Conservation (phyloP, 1,140 invertebrate genomes). For the Pseudoatta argentina region DNA sequence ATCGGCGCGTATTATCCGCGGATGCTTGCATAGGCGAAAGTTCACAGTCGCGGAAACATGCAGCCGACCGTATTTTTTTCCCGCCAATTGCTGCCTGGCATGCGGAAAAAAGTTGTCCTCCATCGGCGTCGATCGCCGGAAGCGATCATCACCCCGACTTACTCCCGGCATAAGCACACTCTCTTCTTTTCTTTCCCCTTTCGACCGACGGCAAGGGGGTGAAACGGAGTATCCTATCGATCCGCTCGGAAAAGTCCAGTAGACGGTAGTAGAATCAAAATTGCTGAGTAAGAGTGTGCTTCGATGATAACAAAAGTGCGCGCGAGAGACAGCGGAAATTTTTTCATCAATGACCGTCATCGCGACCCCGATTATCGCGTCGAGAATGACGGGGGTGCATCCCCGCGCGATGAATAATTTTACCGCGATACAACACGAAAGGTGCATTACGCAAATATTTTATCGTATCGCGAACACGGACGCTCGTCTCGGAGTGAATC, state of each 20-base stretch:
- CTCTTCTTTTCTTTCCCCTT: constrained; percentile 15
- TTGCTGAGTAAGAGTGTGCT: constrained; percentile 23
- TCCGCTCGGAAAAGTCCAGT: constrained; percentile 14
- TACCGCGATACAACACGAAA: constrained; percentile 5
- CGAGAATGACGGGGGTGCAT: not conserved
- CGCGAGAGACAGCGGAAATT: not conserved
- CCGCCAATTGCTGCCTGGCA: constrained; percentile 37
- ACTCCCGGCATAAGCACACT: not conserved
- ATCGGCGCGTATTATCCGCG: constrained; percentile 27
- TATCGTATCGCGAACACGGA: not conserved
- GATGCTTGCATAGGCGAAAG: constrained; percentile 44
- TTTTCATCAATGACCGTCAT: constrained; percentile 59
- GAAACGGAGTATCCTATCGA: constrained; percentile 34
- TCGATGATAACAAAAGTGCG: constrained; percentile 27
- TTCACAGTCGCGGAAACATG: constrained; percentile 44
- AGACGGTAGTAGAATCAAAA: constrained; percentile 25
- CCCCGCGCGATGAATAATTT: constrained; percentile 17
- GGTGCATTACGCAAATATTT: constrained; percentile 19
- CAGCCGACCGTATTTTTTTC: constrained; percentile 14
- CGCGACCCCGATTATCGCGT: not conserved
- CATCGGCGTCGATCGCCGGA: constrained; percentile 37
- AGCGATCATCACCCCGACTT: constrained; percentile 48
- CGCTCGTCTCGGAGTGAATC: not conserved
- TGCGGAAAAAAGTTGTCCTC: constrained; percentile 59
- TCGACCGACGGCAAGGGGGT: not conserved